Evolutionary conservation across 2,888 invertebrate genomes (phyloP).

Genomic region (Eubasilissa splendida): DNA sequence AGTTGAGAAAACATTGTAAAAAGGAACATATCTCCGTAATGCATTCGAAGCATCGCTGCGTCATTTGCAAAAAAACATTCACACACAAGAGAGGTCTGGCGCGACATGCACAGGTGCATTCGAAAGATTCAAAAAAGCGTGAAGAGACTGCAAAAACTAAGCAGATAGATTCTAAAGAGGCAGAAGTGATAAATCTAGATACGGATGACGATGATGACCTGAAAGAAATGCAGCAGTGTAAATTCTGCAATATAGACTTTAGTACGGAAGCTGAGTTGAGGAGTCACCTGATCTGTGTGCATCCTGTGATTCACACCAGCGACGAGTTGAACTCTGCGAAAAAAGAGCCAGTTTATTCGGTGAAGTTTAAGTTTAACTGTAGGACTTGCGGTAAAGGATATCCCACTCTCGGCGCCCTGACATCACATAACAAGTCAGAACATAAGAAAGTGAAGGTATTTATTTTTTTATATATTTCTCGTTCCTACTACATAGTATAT

Average conservation of each 20-base stretch:
- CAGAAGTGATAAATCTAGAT: slow-evolving; percentile 6
- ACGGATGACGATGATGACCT: not conserved
- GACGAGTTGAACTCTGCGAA: slow-evolving; percentile 4
- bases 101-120: slow-evolving; percentile 34
- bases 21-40: slow-evolving; percentile 25
- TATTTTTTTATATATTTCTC: not conserved
- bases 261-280: slow-evolving; percentile 6
- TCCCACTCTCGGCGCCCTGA: slow-evolving; percentile 48
- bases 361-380: slow-evolving; percentile 54
- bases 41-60: slow-evolving; percentile 26
- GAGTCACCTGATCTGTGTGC: slow-evolving; percentile 18
- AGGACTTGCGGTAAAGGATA: slow-evolving; percentile 48
- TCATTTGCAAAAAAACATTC: slow-evolving; percentile 43
- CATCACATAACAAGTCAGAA: slow-evolving; percentile 38
- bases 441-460: slow-evolving; percentile 34
- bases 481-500: no score
- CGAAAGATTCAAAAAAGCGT: not conserved
- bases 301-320: slow-evolving; percentile 3
- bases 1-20: slow-evolving; percentile 42
- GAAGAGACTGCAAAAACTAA: slow-evolving; percentile 15
- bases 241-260: slow-evolving; percentile 26
- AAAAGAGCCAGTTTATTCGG: slow-evolving; percentile 11
- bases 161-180: not conserved
- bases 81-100: slow-evolving; percentile 26
- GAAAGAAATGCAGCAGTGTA: not conserved